Conservation (phyloP, 92 coral and sea anemone species). For the Zoanthus solanderi region DNA sequence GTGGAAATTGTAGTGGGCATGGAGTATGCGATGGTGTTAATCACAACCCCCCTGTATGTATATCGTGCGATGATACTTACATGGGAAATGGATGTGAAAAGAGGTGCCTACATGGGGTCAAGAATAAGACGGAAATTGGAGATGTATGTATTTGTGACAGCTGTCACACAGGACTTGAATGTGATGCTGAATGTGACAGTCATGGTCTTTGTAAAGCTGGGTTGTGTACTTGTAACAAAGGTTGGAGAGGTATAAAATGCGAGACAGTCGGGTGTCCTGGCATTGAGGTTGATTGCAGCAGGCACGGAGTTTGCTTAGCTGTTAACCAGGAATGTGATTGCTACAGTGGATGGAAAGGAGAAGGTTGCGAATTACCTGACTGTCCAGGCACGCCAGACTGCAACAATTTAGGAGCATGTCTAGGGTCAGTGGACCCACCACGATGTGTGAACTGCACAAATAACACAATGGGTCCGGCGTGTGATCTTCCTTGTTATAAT, state of each 20-base stretch:
- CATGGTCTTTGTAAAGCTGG: constrained; percentile 67
- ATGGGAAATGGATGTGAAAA: constrained; percentile 71
- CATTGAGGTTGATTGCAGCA: constrained; percentile 62
- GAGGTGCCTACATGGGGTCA: constrained; percentile 65
- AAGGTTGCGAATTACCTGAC: constrained; percentile 69
- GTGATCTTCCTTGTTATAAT: constrained; percentile 72
- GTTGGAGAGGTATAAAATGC: constrained; percentile 76
- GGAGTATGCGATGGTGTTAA: constrained; percentile 70
- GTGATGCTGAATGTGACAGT: constrained; percentile 67
- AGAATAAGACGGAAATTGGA: constrained; percentile 17
- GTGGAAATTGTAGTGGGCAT: constrained; percentile 75
- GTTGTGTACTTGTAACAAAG: constrained; percentile 59
- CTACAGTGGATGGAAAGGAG: constrained; percentile 72
- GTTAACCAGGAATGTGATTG: constrained; percentile 76
- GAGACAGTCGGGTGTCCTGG: constrained; percentile 76
- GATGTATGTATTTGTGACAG: constrained; percentile 60
- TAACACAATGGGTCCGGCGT: constrained; percentile 71
- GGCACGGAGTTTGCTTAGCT: constrained; percentile 70
- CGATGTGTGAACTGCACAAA: constrained; percentile 71
- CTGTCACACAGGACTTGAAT: constrained; percentile 73
- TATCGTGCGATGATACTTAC: constrained; percentile 63
- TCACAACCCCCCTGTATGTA: constrained; percentile 72
- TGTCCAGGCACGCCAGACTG: constrained; percentile 81
- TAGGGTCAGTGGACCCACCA: constrained; percentile 67
- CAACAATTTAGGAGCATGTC: constrained; percentile 61